phyloP scores from a whole-genome alignment of 1,140 invertebrate species.

The Drosophila lini region DNA sequence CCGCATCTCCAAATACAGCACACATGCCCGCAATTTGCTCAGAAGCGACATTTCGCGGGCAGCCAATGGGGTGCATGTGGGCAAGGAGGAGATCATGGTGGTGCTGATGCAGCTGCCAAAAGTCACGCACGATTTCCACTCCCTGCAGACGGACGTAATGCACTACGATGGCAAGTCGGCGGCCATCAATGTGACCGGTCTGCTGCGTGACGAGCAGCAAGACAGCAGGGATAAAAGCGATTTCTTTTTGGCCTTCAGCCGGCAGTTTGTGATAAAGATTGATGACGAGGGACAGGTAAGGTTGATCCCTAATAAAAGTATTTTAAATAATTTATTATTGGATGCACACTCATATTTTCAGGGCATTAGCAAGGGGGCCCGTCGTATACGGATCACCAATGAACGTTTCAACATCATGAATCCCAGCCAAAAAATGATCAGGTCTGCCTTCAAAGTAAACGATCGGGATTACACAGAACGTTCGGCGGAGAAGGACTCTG shows the following conservation, averaged over 20 bases:
- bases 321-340: background rate
- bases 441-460: conserved; percentile 59
- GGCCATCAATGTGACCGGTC: conserved; percentile 46
- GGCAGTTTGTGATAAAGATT: conserved; percentile 62
- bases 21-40: conserved; percentile 51
- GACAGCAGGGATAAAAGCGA: background rate
- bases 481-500: conserved; percentile 28
- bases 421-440: conserved; percentile 47
- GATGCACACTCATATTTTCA: background rate
- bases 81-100: conserved; percentile 51
- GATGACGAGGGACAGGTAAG: conserved; percentile 34
- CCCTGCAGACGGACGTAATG: conserved; percentile 69
- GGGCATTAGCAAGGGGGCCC: conserved; percentile 49
- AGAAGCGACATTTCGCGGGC: conserved; percentile 36
- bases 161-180: conserved; percentile 43
- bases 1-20: conserved; percentile 59
- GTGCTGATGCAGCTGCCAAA: conserved; percentile 63
- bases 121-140: conserved; percentile 62
- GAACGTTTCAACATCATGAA: conserved; percentile 62
- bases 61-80: conserved; percentile 33
- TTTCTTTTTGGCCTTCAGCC: conserved; percentile 53
- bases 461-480: conserved; percentile 1
- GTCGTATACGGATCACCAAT: conserved; percentile 60
- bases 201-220: conserved; percentile 47
- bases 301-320: background rate